Base-by-base conservation (phyloP, 1,140 invertebrate genomes). In the Leptoteleia sp. region DNA sequence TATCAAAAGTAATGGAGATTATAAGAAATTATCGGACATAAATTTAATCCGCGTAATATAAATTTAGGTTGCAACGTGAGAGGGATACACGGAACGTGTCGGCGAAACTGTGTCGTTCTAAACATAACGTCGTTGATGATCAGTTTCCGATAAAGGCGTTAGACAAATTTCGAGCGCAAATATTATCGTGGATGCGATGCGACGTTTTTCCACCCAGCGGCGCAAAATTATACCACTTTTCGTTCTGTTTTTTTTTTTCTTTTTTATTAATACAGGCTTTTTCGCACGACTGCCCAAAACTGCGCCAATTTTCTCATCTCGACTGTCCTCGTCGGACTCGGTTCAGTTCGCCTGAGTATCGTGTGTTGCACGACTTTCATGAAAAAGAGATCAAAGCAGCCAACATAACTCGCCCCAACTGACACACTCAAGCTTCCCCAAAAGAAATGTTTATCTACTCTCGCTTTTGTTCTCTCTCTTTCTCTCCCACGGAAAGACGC, bases 331-430 rank as follows among this genome's bases (percentile, higher is more conserved):
- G 48, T 54, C 64, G 54, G 73, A 64, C 52, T 76, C 57, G 50
- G 75, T 78, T 78, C 67, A 78, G 67, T 62, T 78, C 62, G 61
- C 54, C 45, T n/a, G 54, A 68, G 67, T 78, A 62, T 48, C 38
- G 45, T 37, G 62, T 61, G 59, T 59, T 65, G 55, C 62, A 37
- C 54, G 62, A 68, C 68, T 73, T 79, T 67, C 62, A 57, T 62
- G 40, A n/a, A 76, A 70, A 70, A 42, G 47, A 64, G 65, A 70
- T 76, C 57, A 79, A 72, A 73, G 55, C 47, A 50, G 47, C n/a
- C 54, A 67, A 73, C 62, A 68, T 61, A 70, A 79, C 64, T 72
- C 55, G 68, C 61, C 67, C 68, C 76, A 72, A 78, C 76, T 78
- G 67, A 78, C 76, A 72, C 76, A 68, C 62, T 78, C 76, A 45